Evolutionary conservation across 2,797 vertebrate species (phyloP), one percentile per base, ranked within the genome.

Genomic region (Echiichthys vipera): DNA sequence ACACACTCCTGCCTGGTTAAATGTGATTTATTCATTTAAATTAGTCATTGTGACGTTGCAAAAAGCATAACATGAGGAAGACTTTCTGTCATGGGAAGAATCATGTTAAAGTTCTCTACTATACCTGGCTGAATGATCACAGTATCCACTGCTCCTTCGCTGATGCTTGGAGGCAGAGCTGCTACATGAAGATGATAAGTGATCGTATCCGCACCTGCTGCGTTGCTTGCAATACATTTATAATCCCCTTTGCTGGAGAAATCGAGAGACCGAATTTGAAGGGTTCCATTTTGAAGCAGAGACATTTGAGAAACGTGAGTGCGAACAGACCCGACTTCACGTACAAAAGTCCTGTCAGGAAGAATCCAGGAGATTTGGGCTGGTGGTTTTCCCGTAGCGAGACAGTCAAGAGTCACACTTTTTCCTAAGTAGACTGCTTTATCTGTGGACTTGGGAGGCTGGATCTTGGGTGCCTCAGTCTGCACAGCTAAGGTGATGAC

Each of bases 161-260:
- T 81, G 65, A 95, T 94, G 65, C 84, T 93, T 30, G 95, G 95
- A 61, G 94, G 95, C 45, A 95, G 74, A 49, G 93, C 94, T 20
- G 91, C 88, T 67, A 96, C 91, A n/a, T 92, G 93, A 40, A 96
- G 73, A 58, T 92, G 89, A 70, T 95, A 94, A 5, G 91, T 95
- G 5, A 95, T 63, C n/a, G 95, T 94, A 73, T 95, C 95, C 9
- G 94, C 94, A 49, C 95, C 95, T 8, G 93, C 95, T 39, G 92
- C 93, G 37, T 95, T 96, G 83, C 95, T 95, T 42, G 95, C 95
- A 15, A 96, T 95, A 47, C 95, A 96, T 83, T 95, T 95, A 76
- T 95, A 95, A 54, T 94, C 88, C 7, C 95, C 95, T 90, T 95
- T 94, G 75, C 80, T 93, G 55, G 95, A 94, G 83, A 95, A 94